These are phyloP conservation scores for Thecophora atra DNA, from an alignment of 2,888 invertebrate species.

Conservation along the genomic window DNA sequence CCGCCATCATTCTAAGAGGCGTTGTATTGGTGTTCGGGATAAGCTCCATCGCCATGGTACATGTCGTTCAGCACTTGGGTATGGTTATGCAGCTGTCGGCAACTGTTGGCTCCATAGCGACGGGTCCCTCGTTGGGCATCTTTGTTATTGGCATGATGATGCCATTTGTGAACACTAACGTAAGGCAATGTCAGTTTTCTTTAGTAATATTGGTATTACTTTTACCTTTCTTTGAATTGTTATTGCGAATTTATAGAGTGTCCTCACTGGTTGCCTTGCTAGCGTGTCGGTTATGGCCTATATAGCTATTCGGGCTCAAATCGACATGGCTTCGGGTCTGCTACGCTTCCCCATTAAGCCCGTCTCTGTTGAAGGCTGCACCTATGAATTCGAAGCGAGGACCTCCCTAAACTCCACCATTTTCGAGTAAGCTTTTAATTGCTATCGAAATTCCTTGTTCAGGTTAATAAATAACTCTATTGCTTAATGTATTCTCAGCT, in stretches of 20 bases:
- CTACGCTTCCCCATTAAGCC: constrained; percentile 60
- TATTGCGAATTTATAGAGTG: constrained; percentile 68
- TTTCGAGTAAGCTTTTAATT: constrained; percentile 39
- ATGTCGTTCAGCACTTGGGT: constrained; percentile 76
- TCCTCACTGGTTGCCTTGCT: constrained; percentile 72
- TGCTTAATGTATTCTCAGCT: not conserved
- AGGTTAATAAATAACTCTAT: not conserved
- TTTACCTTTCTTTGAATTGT: not conserved
- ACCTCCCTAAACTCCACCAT: constrained; percentile 44
- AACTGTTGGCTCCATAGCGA: constrained; percentile 72
- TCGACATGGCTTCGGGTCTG: constrained; percentile 72
- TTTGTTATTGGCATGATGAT: constrained; percentile 74
- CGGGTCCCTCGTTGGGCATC: constrained; percentile 75
- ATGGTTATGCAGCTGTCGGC: constrained; percentile 74
- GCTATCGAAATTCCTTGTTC: not conserved
- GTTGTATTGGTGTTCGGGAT: constrained; percentile 75
- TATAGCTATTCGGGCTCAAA: constrained; percentile 74
- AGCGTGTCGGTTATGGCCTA: constrained; percentile 73
- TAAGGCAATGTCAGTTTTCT: constrained; percentile 52
- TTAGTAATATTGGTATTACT: not conserved
- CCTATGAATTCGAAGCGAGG: constrained; percentile 46
- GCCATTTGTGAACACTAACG: constrained; percentile 73
- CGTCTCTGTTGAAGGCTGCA: constrained; percentile 52
- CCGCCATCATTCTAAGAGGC: constrained; percentile 71
- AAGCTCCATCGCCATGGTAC: constrained; percentile 72